These are phyloP conservation scores for Oceanodroma leucorhoa DNA, from an alignment of 2,797 vertebrate species.

Conservation along the genomic window DNA sequence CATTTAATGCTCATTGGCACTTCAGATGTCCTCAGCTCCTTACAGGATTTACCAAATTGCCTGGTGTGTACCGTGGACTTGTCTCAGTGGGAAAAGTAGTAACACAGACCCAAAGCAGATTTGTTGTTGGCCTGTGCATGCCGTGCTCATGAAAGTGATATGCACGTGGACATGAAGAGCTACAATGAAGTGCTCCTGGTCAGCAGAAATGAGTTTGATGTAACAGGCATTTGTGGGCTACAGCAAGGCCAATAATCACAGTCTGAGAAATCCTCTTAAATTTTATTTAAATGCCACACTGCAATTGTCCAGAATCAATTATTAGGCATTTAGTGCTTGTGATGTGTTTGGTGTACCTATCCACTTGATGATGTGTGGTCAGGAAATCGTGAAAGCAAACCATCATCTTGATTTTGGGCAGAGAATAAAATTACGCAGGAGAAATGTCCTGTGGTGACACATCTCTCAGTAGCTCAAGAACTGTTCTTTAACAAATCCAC, in stretches of 20 bases:
- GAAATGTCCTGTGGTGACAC: not conserved
- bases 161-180: not conserved
- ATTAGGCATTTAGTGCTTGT: not conserved
- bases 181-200: not conserved
- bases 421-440: not conserved
- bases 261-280: slow-evolving; percentile 13
- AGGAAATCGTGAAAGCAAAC: not conserved
- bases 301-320: not conserved
- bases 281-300: slow-evolving; percentile 16
- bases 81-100: not conserved
- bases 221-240: not conserved
- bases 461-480: slow-evolving; percentile 2
- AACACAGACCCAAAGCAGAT: not conserved
- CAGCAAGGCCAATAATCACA: not conserved
- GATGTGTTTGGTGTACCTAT: not conserved
- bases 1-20: not conserved
- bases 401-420: not conserved
- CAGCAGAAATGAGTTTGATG: not conserved
- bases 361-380: not conserved
- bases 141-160: not conserved
- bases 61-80: not conserved
- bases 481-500: slow-evolving; percentile 1
- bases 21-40: not conserved
- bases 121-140: not conserved
- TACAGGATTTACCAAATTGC: not conserved